Base-by-base conservation (phyloP, 2,797 vertebrate species). In the Molossus alvarezi region DNA sequence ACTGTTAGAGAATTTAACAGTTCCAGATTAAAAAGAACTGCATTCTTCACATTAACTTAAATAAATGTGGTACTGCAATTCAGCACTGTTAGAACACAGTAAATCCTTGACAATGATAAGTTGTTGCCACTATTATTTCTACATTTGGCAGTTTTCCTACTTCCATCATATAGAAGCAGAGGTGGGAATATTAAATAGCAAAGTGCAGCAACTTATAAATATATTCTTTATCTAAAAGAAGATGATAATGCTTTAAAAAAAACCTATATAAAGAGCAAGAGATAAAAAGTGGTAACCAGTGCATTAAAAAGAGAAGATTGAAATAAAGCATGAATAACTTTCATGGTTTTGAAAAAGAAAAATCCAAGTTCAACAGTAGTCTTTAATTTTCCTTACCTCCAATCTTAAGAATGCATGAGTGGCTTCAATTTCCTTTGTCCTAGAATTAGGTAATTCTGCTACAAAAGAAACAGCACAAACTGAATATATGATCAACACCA, bases 371-470 rank as follows among this genome's bases (percentile, higher is more conserved):
- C 86, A 81, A 79, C 4, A 79, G 21, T 17, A 75, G 41, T 97
- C 75, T 88, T 92, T 92, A 29, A 20, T 92, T 94, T 18, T 18
- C 93, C 98, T 98, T 98, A 99, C 99, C 99, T 99, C 99, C 71
- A 99, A 99, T 98, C 98, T 99, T 93, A 99, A 99, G 87, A 99
- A 57, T 87, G 98, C 17, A 87, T 99, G 99, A 37, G 99, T 96
- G 94, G 98, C 97, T 98, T 99, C 99, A 75, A 99, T 92, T 95
- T 99, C 99, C 80, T 98, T 98, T 97, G 99, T 97, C 97, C 97
- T 99, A 84, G 99, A 98, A 98, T 98, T 99, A 97, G 99, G 99
- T 55, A 99, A 98, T 76, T 99, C 99, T 13, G 99, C 98, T 64
- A 98, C 99, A 98, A 98, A 98, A 98, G 33, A 97, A 97, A 97